phyloP scores from a whole-genome alignment of 2,888 invertebrate genomes.

The Ectemnius continuus region DNA sequence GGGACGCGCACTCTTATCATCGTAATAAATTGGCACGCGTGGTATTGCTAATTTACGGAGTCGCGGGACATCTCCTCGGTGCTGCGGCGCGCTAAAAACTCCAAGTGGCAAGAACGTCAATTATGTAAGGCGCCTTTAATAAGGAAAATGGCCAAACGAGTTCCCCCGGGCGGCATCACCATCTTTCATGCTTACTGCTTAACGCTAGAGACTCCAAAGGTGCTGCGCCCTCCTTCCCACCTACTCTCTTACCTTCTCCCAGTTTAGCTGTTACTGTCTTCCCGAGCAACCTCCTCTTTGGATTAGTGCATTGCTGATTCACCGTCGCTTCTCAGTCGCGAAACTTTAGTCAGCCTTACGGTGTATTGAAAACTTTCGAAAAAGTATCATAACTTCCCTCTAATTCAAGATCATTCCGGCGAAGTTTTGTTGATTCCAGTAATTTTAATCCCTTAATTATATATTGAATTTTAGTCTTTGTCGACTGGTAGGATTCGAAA shows the following conservation, averaged over 20 bases:
- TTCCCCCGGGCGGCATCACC: slow-evolving; percentile 74
- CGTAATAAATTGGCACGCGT: slow-evolving; percentile 10
- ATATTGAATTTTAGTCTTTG: no score
- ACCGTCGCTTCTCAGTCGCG: no score
- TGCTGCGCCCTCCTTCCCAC: slow-evolving; percentile 40
- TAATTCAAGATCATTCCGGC: no score
- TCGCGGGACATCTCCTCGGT: slow-evolving; percentile 15
- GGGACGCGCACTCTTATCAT: slow-evolving; percentile 14
- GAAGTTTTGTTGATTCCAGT: no score
- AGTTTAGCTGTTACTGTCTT: no score
- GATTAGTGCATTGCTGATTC: no score
- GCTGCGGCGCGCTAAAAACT: slow-evolving; percentile 50
- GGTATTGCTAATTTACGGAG: slow-evolving; percentile 17
- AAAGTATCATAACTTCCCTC: no score
- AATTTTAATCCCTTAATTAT: no score
- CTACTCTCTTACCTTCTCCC: slow-evolving; percentile 10
- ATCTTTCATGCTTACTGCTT: slow-evolving; percentile 75
- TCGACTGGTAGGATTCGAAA: no score
- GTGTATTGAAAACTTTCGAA: no score
- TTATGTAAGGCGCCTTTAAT: slow-evolving; percentile 71
- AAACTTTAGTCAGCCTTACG: no score
- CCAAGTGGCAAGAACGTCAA: slow-evolving; percentile 70
- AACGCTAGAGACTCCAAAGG: slow-evolving; percentile 65
- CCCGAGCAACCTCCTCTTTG: no score
- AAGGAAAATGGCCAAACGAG: slow-evolving; percentile 65